phyloP scores from a whole-genome alignment of 2,797 vertebrate species.

The Manis pentadactyla region DNA sequence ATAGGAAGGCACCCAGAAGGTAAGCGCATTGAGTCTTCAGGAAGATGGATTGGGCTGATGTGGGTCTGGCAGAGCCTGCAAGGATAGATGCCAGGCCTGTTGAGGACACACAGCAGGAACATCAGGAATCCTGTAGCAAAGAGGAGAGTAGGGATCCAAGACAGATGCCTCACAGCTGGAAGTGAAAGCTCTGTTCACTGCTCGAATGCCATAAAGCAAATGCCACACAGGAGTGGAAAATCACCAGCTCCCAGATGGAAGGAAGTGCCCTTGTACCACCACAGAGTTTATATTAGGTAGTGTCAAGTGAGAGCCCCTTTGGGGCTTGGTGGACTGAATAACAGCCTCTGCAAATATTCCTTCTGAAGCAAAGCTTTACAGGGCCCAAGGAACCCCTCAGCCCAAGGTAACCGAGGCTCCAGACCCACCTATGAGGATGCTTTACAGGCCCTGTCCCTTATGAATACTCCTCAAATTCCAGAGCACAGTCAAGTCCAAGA shows the following conservation, averaged over 20 bases:
- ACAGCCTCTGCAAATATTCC: not conserved
- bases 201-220: conserved; percentile 28
- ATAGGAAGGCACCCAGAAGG: not conserved
- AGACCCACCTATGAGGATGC: not conserved
- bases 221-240: conserved; percentile 41
- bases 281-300: not conserved
- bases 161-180: conserved; percentile 76
- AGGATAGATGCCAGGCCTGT: not conserved
- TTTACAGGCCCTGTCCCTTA: not conserved
- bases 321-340: not conserved
- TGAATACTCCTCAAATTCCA: not conserved
- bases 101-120: conserved; percentile 54
- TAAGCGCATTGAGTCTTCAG: not conserved
- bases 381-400: not conserved
- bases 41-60: not conserved
- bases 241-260: not conserved
- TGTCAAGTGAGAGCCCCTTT: not conserved
- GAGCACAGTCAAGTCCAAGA: not conserved
- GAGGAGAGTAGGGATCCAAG: not conserved
- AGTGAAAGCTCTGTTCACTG: conserved; percentile 1
- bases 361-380: not conserved
- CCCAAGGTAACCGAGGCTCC: not conserved
- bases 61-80: not conserved
- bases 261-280: not conserved
- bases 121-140: not conserved